Base-by-base conservation (phyloP, 2,888 invertebrate genomes). In the Trachelus iudaicus region DNA sequence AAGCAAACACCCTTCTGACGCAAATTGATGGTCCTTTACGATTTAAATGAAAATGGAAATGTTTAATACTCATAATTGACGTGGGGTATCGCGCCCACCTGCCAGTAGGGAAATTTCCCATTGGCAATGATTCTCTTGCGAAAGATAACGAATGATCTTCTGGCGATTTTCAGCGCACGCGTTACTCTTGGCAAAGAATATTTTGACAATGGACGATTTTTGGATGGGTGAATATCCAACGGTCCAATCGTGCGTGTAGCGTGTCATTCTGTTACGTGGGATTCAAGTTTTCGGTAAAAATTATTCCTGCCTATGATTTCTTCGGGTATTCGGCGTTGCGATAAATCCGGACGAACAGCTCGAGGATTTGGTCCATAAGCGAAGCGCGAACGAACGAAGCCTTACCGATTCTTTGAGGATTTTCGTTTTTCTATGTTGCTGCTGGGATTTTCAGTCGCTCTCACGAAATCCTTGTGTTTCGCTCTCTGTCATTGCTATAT, bases 1-100 rank as follows among this genome's bases (percentile, higher is more conserved):
- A 86, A 81, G 83, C 81, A 84, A 82, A 83, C 81, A 78, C 77
- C 79, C 73, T 69, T 74, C 40, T 83, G 85, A 84, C 85, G 85
- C 75, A 85, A 81, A 76, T 80, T 74, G 79, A 79, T 73, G 79
- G 75, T 33, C 34, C 33, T 74, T 74, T 33, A 35, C 2, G 34
- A n/a, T 30, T 33, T 13, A 34, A 74, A 56, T 56, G 56, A 56
- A 56, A 23, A 23, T 56, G 56, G 23, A 56, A 23, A 23, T 56
- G 23, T 56, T 1, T 56, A 56, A 23, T 56, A 6, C 1, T 56
- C 23, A 9, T 6, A 56, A 56, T 56, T 56, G 15, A 9, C 56
- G 23, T 1, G 2, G 23, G 56, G 23, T 9, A 23, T 35, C 35
- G 23, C 56, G 34, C 15, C 23, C 56, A 23, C 23, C 37, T 15